Conservation (phyloP, 2,797 vertebrate species). For the Miichthys miiuy region DNA sequence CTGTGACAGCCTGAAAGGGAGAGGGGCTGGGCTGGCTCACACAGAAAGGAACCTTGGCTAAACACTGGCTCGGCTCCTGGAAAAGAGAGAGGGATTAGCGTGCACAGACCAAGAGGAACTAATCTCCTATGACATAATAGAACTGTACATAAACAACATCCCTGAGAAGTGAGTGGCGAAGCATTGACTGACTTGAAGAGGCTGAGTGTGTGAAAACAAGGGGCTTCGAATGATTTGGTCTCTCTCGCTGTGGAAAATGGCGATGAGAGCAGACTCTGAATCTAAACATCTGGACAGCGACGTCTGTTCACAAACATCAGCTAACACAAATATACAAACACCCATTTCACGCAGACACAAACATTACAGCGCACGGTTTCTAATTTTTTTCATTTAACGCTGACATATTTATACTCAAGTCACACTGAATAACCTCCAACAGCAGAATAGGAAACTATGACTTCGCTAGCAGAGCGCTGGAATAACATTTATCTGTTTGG, state of each 20-base stretch:
- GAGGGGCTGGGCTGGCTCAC: slow-evolving; percentile 63
- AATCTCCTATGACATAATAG: slow-evolving; percentile 85
- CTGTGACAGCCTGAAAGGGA: slow-evolving; percentile 75
- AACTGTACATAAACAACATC: slow-evolving; percentile 86
- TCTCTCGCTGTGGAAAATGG: slow-evolving; percentile 33
- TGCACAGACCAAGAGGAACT: slow-evolving; percentile 79
- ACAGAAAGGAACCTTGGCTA: slow-evolving; percentile 76
- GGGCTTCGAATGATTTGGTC: slow-evolving; percentile 62
- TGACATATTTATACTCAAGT: slow-evolving; percentile 6
- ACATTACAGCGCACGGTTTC: not conserved
- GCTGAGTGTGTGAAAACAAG: slow-evolving; percentile 72
- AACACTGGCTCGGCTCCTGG: slow-evolving; percentile 74
- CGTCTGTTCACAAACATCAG: slow-evolving; percentile 21
- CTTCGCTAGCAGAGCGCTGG: not conserved
- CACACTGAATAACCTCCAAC: slow-evolving; percentile 31
- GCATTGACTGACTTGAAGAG: slow-evolving; percentile 63
- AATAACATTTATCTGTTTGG: slow-evolving; percentile 7
- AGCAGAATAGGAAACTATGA: slow-evolving; percentile 2
- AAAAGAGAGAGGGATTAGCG: slow-evolving; percentile 80
- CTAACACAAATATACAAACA: slow-evolving; percentile 11
- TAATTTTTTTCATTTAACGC: not conserved
- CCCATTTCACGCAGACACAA: slow-evolving; percentile 5
- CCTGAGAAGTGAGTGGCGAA: slow-evolving; percentile 74
- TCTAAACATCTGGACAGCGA: slow-evolving; percentile 52
- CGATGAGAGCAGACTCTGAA: slow-evolving; percentile 41